phyloP scores from a whole-genome alignment of 1,140 invertebrate genomes.

The Bombus cullumanus region DNA sequence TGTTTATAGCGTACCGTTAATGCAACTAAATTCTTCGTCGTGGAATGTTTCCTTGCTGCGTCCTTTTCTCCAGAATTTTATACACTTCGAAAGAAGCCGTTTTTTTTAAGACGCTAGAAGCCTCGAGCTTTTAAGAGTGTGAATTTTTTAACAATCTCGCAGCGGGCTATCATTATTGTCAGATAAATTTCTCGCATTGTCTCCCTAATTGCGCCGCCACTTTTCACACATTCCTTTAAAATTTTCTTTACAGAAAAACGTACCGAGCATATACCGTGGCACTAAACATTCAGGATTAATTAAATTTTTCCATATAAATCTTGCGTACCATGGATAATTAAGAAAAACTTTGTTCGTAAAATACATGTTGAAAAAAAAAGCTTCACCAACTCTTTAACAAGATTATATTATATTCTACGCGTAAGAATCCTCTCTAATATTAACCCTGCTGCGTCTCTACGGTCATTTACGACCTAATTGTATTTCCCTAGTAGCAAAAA shows the following conservation, averaged over 20 bases:
- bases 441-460: neutral
- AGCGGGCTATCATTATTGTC: neutral
- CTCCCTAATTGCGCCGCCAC: neutral
- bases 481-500: neutral
- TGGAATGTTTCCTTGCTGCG: neutral
- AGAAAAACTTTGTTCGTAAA: neutral
- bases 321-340: neutral
- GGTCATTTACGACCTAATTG: too few relatives aligned
- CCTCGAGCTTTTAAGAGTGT: neutral
- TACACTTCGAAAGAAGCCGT: neutral
- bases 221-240: neutral
- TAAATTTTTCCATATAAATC: neutral
- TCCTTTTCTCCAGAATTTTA: neutral
- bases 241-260: neutral
- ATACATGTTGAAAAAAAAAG: neutral
- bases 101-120: neutral
- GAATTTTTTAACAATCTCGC: conserved; percentile 11
- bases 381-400: neutral
- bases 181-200: conserved; percentile 2
- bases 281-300: neutral
- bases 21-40: neutral
- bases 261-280: neutral
- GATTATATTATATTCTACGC: neutral
- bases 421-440: neutral
- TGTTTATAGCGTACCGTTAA: neutral